A percentile compares a stretch with the other conserved stretches of the same genome.
phyloP scores from a whole-genome alignment of 2,888 invertebrate species.

The Argyra leucocephala region DNA sequence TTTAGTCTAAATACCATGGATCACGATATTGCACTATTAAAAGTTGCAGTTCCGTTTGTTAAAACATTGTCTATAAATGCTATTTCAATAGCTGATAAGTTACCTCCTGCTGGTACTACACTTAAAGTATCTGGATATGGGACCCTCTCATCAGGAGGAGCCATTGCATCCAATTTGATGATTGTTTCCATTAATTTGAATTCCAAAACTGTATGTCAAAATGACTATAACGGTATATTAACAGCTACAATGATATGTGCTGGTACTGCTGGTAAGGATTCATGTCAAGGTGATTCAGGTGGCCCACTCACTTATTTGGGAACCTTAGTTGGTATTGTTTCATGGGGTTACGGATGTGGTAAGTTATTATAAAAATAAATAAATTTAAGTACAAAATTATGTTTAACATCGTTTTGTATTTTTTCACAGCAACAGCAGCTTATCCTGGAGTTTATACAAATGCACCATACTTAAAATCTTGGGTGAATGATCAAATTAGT shows the following conservation, averaged over 20 bases:
- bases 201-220: conserved; percentile 16
- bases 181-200: conserved; percentile 5
- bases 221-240: conserved; percentile 14
- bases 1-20: conserved; percentile 32
- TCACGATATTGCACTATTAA: conserved; percentile 34
- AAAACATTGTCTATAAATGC: conserved; percentile 13
- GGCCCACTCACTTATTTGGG: conserved; percentile 21
- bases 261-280: conserved; percentile 18
- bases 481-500: too few relatives aligned
- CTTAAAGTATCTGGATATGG: conserved; percentile 26
- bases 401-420: not conserved
- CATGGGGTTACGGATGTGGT: conserved; percentile 25
- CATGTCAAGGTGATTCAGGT: conserved; percentile 25
- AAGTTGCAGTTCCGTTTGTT: conserved; percentile 20
- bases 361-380: not conserved
- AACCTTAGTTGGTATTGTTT: conserved; percentile 24
- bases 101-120: conserved; percentile 17
- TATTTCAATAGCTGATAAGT: conserved; percentile 14
- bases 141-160: not conserved
- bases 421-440: not conserved
- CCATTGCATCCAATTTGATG: not conserved
- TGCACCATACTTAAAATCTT: not conserved
- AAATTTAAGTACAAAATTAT: not conserved
- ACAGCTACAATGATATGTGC: conserved; percentile 23
- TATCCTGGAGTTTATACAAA: not conserved